phyloP scores from a whole-genome alignment of 2,113 vertebrate genomes.

The Micronisus gabar region DNA sequence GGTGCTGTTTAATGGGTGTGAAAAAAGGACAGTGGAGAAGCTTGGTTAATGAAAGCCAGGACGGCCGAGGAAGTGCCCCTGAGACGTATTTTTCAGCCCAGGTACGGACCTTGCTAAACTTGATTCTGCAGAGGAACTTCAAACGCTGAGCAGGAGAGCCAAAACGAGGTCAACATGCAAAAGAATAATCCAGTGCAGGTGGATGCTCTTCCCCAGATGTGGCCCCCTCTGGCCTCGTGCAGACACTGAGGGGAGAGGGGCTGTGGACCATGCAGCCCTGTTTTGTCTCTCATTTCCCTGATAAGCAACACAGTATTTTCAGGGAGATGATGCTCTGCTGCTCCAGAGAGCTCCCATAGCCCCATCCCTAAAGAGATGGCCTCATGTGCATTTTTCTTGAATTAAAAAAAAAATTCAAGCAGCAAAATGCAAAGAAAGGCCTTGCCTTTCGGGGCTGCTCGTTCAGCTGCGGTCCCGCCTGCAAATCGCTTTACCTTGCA shows the following conservation, averaged over 20 bases:
- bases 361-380: neutral
- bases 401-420: neutral
- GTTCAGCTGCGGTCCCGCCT: neutral
- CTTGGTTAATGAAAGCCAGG: slow-evolving; percentile 85
- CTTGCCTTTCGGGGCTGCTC: neutral
- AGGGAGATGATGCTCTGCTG: neutral
- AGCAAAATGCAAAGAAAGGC: neutral
- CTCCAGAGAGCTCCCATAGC: neutral
- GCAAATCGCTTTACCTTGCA: neutral
- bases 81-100: slow-evolving; percentile 34
- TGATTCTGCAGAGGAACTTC: slow-evolving; percentile 9
- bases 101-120: slow-evolving; percentile 27
- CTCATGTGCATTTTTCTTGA: neutral
- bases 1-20: slow-evolving; percentile 83
- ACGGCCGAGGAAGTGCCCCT: neutral
- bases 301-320: neutral
- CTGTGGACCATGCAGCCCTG: accelerated
- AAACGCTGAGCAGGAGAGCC: neutral
- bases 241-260: neutral
- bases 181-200: slow-evolving; percentile 19
- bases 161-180: neutral
- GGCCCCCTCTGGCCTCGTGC: accelerated
- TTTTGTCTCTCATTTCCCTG: neutral
- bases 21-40: slow-evolving; percentile 74
- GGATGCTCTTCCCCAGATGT: neutral